Evolutionary conservation across 35 echinoderm and acorn worm genomes (phyloP).

Genomic region (Chiridota heheva): DNA sequence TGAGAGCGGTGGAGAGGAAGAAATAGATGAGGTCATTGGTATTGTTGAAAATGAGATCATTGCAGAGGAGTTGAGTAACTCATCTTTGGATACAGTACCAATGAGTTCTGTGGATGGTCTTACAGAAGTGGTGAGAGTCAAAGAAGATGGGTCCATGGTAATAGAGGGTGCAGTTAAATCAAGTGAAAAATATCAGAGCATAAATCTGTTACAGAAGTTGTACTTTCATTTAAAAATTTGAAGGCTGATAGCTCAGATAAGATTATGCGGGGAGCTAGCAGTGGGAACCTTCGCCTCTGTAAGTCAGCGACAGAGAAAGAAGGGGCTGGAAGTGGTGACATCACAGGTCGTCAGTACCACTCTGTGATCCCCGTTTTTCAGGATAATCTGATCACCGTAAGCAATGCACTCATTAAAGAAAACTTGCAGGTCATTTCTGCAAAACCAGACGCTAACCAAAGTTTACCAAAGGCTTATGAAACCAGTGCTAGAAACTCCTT

Average conservation of each 20-base stretch:
- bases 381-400: slow-evolving; percentile 43
- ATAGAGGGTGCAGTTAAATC: slow-evolving; percentile 62
- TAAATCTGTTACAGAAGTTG: slow-evolving; percentile 61
- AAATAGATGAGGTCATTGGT: slow-evolving; percentile 58
- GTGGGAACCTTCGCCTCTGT: not conserved
- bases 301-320: slow-evolving; percentile 29
- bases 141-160: slow-evolving; percentile 30
- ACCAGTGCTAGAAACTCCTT: slow-evolving; percentile 71
- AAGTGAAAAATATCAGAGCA: too few species aligned
- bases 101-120: slow-evolving; percentile 17
- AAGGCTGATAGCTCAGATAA: not conserved
- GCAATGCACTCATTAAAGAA: slow-evolving; percentile 44
- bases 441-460: slow-evolving; percentile 35
- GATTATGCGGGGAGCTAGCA: slow-evolving; percentile 13
- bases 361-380: slow-evolving; percentile 64
- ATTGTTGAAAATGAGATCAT: slow-evolving; percentile 73
- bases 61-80: slow-evolving; percentile 24
- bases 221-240: slow-evolving; percentile 55
- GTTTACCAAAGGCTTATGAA: slow-evolving; percentile 27
- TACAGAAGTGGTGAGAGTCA: slow-evolving; percentile 34
- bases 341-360: slow-evolving; percentile 36
- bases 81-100: not conserved
- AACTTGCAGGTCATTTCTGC: slow-evolving; percentile 67
- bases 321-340: not conserved
- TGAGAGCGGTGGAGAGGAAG: slow-evolving; percentile 24